Percentiles rank a stretch among this genome's conserved stretches.
Evolutionary conservation across 2,113 vertebrate genomes (phyloP).

Genomic region (Microcebus tavaratra): DNA sequence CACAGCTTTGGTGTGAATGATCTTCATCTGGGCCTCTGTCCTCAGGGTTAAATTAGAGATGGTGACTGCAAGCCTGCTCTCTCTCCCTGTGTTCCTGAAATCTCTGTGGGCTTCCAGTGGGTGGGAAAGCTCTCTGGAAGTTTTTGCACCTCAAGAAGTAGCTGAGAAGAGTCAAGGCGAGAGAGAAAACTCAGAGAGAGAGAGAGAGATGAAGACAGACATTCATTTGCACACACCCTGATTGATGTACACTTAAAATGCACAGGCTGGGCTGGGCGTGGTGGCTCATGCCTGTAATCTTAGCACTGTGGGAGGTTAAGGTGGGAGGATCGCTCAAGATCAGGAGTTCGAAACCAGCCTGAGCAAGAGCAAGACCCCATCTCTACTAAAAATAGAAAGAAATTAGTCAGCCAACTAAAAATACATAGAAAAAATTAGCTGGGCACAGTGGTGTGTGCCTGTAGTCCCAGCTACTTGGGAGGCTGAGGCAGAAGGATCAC

Average conservation of each 20-base stretch:
- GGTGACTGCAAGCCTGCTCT: not conserved
- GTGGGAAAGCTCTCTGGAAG: not conserved
- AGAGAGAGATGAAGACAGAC: not conserved
- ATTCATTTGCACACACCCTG: not conserved
- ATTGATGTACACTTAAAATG: not conserved
- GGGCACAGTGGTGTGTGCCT: no score
- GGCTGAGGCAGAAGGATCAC: no score
- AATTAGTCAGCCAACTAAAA: no score
- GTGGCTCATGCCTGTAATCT: no score
- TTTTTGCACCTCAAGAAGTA: not conserved
- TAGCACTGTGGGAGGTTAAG: no score
- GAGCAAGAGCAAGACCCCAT: no score
- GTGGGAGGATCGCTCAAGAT: no score
- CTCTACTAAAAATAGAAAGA: no score
- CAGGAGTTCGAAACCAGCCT: no score
- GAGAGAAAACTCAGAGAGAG: not conserved
- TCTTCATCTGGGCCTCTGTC: not conserved
- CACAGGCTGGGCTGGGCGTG: not conserved
- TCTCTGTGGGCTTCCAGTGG: not conserved
- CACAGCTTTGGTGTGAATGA: not conserved
- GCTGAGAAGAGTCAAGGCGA: not conserved
- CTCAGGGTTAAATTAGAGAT: not conserved
- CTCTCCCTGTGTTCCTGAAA: not conserved
- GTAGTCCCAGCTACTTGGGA: no score
- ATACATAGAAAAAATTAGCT: no score